These are phyloP conservation scores for Apeltes quadracus DNA, from an alignment of 2,113 vertebrate genomes.

Conservation along the genomic window DNA sequence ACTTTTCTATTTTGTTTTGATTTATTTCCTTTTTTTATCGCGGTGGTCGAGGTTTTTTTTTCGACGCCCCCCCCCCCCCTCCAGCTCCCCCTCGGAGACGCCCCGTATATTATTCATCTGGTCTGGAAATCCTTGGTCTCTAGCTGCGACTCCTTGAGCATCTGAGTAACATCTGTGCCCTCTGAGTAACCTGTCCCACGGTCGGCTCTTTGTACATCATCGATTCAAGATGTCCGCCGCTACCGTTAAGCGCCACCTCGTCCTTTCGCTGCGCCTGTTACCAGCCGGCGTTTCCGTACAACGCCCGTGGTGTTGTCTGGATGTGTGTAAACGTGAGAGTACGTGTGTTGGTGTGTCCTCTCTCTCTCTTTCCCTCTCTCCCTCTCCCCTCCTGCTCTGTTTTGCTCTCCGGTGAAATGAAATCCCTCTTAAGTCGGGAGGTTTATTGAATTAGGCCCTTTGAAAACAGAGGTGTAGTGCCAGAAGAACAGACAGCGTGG, in stretches of 20 bases:
- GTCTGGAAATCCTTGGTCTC: constrained; percentile 23
- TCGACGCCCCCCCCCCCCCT: constrained; percentile 22
- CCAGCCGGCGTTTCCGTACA: constrained; percentile 4
- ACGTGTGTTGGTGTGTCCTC: constrained; percentile 7
- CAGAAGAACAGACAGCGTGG: constrained; percentile 63
- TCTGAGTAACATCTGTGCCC: constrained; percentile 48
- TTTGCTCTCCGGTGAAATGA: constrained; percentile 61
- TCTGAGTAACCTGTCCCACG: constrained; percentile 44
- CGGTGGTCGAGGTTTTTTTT: constrained; percentile 45
- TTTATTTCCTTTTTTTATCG: constrained; percentile 27
- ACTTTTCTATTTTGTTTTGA: constrained; percentile 13
- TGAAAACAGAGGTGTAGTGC: constrained; percentile 68
- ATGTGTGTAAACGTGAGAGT: not conserved
- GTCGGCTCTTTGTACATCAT: constrained; percentile 30
- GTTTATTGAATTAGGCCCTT: constrained; percentile 70
- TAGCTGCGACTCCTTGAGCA: constrained; percentile 30
- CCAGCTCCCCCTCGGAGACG: constrained; percentile 8
- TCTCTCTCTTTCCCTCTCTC: not conserved
- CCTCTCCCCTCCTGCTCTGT: not conserved
- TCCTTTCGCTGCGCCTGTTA: constrained; percentile 34
- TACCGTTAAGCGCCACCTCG: constrained; percentile 17
- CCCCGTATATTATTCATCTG: constrained; percentile 48
- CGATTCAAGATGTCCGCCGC: constrained; percentile 56
- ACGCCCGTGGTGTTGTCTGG: constrained; percentile 8
- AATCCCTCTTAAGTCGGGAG: constrained; percentile 66